Conservation (phyloP, 1,140 invertebrate genomes). For the Drosophila malerkotliana region DNA sequence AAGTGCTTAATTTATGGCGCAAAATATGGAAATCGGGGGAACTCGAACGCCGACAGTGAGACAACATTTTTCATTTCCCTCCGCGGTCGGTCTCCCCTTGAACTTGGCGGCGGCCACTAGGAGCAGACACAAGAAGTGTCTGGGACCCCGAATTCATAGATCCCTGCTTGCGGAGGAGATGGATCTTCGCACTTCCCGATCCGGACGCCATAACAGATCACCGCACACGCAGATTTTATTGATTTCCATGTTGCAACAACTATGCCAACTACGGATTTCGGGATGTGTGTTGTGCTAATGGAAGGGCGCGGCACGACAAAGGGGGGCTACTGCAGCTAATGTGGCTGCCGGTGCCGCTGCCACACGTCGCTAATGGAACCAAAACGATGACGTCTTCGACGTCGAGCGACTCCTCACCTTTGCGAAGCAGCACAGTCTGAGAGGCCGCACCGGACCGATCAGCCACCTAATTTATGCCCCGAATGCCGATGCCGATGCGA, state of each 20-base stretch:
- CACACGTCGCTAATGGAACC: constrained; percentile 77
- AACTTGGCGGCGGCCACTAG: constrained; percentile 46
- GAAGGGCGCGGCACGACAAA: constrained; percentile 66
- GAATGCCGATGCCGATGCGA: constrained; percentile 28
- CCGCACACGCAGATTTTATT: constrained; percentile 76
- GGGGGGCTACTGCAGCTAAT: constrained; percentile 39
- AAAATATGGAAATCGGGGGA: constrained; percentile 70
- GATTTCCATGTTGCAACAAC: constrained; percentile 70
- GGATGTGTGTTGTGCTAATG: constrained; percentile 64
- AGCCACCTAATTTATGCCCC: constrained; percentile 78
- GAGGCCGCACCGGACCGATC: constrained; percentile 41
- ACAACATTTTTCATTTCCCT: constrained; percentile 65
- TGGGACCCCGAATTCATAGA: background rate
- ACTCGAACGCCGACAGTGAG: constrained; percentile 74
- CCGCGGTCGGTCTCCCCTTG: constrained; percentile 35
- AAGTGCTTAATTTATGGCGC: constrained; percentile 79
- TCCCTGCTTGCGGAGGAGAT: background rate
- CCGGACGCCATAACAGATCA: constrained; percentile 36
- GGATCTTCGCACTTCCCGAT: constrained; percentile 33
- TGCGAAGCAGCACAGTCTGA: constrained; percentile 1
- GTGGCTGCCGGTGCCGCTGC: constrained; percentile 20
- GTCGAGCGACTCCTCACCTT: constrained; percentile 52
- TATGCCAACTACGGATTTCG: constrained; percentile 21
- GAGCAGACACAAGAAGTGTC: background rate
- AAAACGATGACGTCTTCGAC: constrained; percentile 48